These are phyloP conservation scores for Drosophila atripex DNA, from an alignment of 2,888 invertebrate genomes.

Conservation along the genomic window DNA sequence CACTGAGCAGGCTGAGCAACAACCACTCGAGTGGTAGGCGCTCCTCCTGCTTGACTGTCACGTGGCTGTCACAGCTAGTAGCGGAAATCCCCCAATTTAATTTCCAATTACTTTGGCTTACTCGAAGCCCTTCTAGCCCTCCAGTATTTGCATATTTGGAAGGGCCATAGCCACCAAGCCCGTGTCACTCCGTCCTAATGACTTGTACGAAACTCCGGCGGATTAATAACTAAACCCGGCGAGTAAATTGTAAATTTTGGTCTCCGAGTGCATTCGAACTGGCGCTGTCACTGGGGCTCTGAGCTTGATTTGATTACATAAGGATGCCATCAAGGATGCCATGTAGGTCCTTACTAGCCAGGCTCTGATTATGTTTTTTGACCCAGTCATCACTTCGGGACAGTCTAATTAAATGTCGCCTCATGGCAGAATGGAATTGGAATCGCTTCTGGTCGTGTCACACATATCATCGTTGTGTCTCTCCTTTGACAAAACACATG, in stretches of 20 bases:
- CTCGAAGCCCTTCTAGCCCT: slow-evolving; percentile 16
- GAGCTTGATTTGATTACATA: slow-evolving; percentile 33
- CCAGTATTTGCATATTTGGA: slow-evolving; percentile 41
- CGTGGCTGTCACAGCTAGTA: slow-evolving; percentile 32
- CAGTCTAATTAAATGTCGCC: slow-evolving; percentile 77
- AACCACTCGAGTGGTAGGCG: not conserved
- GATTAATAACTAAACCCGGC: slow-evolving; percentile 62
- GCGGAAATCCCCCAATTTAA: slow-evolving; percentile 57
- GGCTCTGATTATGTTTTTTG: slow-evolving; percentile 26
- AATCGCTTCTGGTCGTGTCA: slow-evolving; percentile 53
- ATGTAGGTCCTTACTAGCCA: no score
- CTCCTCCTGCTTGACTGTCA: slow-evolving; percentile 25
- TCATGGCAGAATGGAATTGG: slow-evolving; percentile 48
- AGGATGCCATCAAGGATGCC: not conserved
- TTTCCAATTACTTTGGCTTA: slow-evolving; percentile 70
- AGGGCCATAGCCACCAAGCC: slow-evolving; percentile 2
- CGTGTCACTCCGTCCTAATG: slow-evolving; percentile 28
- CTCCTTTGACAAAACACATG: slow-evolving; percentile 52
- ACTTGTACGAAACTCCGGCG: slow-evolving; percentile 63
- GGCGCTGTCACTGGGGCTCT: not conserved
- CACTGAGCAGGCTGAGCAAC: not conserved
- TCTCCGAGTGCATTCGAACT: not conserved
- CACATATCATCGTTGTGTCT: slow-evolving; percentile 47
- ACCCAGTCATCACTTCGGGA: slow-evolving; percentile 45
- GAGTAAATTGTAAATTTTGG: slow-evolving; percentile 14